Evolutionary conservation across 2,113 vertebrate genomes (phyloP).

Genomic region (Nannobrachium achirus): DNA sequence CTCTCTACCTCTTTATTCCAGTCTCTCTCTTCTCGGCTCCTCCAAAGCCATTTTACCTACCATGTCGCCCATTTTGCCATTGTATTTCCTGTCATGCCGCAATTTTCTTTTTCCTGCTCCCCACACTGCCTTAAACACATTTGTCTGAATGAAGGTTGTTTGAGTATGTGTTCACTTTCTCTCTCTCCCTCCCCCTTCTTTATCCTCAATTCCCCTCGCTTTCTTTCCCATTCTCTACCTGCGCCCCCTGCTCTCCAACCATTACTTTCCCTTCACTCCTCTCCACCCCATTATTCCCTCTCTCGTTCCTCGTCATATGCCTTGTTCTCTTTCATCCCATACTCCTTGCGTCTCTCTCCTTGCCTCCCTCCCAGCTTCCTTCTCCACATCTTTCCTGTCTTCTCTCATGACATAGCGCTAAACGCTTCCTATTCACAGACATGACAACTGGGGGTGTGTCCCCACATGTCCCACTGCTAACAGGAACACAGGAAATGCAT

Average conservation of each 20-base stretch:
- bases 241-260: constrained; percentile 13
- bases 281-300: constrained; percentile 42
- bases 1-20: constrained; percentile 17
- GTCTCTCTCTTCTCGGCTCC: constrained; percentile 6
- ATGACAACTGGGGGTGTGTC: constrained; percentile 35
- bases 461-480: constrained; percentile 61
- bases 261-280: constrained; percentile 21
- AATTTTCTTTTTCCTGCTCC: constrained; percentile 23
- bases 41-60: constrained; percentile 51
- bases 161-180: too few species aligned
- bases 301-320: constrained; percentile 9
- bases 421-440: constrained; percentile 63
- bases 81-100: constrained; percentile 52
- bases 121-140: not conserved
- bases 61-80: constrained; percentile 38
- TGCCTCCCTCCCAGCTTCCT: not conserved
- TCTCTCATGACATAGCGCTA: constrained; percentile 36
- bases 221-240: not conserved
- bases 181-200: not conserved
- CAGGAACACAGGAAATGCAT: constrained; percentile 75
- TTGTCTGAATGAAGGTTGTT: too few species aligned
- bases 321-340: constrained; percentile 37
- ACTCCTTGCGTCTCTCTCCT: constrained; percentile 32
- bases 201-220: not conserved
- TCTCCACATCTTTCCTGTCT: constrained; percentile 4